Base-by-base conservation (phyloP, 2,797 vertebrate genomes). In the Onychomys torridus region DNA sequence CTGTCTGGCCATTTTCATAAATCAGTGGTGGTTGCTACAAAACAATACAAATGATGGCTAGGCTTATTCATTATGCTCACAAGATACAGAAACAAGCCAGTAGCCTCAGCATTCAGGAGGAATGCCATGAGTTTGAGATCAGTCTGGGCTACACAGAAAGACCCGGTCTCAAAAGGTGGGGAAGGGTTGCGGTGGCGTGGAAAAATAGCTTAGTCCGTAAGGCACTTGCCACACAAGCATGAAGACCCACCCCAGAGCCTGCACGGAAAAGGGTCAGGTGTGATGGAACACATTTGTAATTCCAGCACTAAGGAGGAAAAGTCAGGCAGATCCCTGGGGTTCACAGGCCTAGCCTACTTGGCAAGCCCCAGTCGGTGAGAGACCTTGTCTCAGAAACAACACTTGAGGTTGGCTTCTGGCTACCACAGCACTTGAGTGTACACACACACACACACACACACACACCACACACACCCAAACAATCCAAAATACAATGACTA, bases 371-470 rank as follows among this genome's bases (percentile, higher is more conserved):
- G 49, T 55, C 16, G 23, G 14, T 12, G 5, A 43, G 67, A 40
- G 14, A 75, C 52, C 8, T 27, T 55, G 16, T 88, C 67, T 87
- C 19, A 87, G 49, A 40, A 73, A 87, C 25, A 40, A 55, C 25
- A 57, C 49, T 71, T 40, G 52, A 59, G 69, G 16, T 57, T 59
- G 52, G 73, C 27, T 37, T 73, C 85, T 73, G 52, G 34, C 49
- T 71, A 71, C n/a, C 49, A 40, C n/a, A 43, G 21, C 2, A 73
- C 21, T 73, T 17, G 17, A 21, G 67, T 11, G 34, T 14, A 4
- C 13, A 25, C 29, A 17, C 29, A 7, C 9, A 1, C 1, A 0
- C 7, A n/a, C 16, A 17, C 34, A 25, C 49, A 11, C 52, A 55
- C 65, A 67, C 65, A 67, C 65, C 61, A 63, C 63, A 67, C 63